Base-by-base conservation (phyloP, 2,797 vertebrate species). In the Neomorphus geoffroyi region DNA sequence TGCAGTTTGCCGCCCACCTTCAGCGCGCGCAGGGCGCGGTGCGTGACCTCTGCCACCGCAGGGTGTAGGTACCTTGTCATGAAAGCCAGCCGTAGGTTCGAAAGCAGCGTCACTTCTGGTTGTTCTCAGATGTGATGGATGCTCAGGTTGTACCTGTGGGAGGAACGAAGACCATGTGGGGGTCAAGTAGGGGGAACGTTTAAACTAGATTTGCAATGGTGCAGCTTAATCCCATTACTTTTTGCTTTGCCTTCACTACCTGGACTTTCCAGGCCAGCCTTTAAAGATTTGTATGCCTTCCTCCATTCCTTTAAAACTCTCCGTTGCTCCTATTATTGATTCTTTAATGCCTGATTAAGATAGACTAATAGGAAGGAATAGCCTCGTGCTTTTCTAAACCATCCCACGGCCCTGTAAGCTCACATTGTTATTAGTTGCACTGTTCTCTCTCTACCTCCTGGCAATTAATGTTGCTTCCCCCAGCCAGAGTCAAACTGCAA, bases 41-140 rank as follows among this genome's bases (percentile, higher is more conserved):
- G 12, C n/a, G 5, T 9, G 17, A 27, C 11, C 43, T 32, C 30
- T 18, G 19, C 6, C 0, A 6, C 6, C 0, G 0, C 28, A 35
- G 30, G 28, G 35, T 5, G 19, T 6, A 18, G 43, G 57, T 18
- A 32, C 10, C 14, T 26, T 6, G 7, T 1, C 1, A 10, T 17
- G 19, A 54, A 65, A 61, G 35, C 18, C n/a, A 72, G 66, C 5
- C 8, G 0, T 7, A 3, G 46, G 22, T 10, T 73, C 33, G 66
- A 43, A 60, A 61, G 46, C 14, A 18, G 8, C 46, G 35, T n/a
- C 32, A 6, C 45, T 48, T 28, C 23, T 35, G 41, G 16, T 15
- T 60, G 12, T 41, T 79, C 43, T 70, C 57, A 57, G 45, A 19
- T 1, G 1, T 8, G 46, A n/a, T 11, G 30, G 46, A 41, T 56